Base-by-base conservation (phyloP, 2,888 invertebrate genomes). In the Mythimna vitellina region DNA sequence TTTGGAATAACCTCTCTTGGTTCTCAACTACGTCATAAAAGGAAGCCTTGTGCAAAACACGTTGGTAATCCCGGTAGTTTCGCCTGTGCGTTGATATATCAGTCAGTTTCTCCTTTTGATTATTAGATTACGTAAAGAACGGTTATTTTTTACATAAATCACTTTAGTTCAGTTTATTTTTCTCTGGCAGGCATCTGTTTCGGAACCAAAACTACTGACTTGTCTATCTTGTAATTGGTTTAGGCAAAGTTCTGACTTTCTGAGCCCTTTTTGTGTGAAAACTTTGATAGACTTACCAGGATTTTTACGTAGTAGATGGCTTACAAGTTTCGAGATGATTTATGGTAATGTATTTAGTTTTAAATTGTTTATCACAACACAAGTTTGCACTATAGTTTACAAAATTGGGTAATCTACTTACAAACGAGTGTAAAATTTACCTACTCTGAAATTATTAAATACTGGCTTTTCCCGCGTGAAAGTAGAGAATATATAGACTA, bases 241-340 rank as follows among this genome's bases (percentile, higher is more conserved):
- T 38, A 64, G 22, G 35, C 14, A 54, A 82, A 82, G 62, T 74
- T 70, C 5, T 56, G 9, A 65, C 25, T 46, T 46, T 76, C 57
- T 22, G 35, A 38, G 22, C 78, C 56, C 49, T 68, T 82, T 82
- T 70, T 76, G 8, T 51, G n/a, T n/a, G 29, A 54, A 67, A 78
- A 78, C 57, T 76, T 58, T 7, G 14, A 78, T 70, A 57, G 61
- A 62, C 35, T 62, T 49, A n/a, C 38, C 25, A 12, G 12, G 10
- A 61, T 29, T 20, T 46, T 54, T 42, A 25, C 29, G 22, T 32
- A 20, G 25, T 14, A 51, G 20, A 25, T 38, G 20, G 60, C 20
- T 58, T 54, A 46, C n/a, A 46, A 62, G 51, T 75, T 57, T n/a
- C 29, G 29, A 3, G 29, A 66, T 73, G 54, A 80, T 64, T 74